Evolutionary conservation across 2,113 vertebrate genomes (phyloP), one percentile per base, ranked within the genome.

Genomic region (Nothoprocta pentlandii): DNA sequence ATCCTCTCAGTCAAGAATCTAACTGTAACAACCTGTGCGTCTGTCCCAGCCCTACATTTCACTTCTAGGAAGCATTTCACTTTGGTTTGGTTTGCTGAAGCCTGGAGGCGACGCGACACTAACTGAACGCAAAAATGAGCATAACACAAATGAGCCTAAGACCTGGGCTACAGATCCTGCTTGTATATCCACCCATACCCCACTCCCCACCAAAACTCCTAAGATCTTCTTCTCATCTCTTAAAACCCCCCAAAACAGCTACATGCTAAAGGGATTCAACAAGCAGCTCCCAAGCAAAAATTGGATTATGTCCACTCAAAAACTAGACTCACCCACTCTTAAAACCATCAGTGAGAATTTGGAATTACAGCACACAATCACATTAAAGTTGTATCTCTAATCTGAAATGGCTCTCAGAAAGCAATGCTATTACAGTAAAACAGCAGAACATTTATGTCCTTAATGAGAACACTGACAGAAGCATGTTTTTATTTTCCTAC

Each of bases 301-400:
- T 30, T 9, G 39, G 30, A 5, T 41, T 51, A 1, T 0, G 17
- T 34, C 67, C 70, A 5, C 73, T 69, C 17, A 6, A 42, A 42
- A 34, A 34, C 63, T 4, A 28, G 58, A 13, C 23, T 80, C 53
- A 6, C 47, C 67, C 69, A 2, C 62, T 66, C 46, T 13, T 30
- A 41, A 39, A 63, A 66, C 61, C 46, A 10, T 6, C 39, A 19
- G 64, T 4, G 44, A 53, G 75, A 8, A 23, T 8, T 76, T 2
- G 0, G 2, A 56, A 5, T 16, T 22, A 3, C 0, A 1, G 44
- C 32, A 3, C 1, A 0, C 13, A 22, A 1, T 34, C 39, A 22
- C 0, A 7, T 76, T 42, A 4, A 12, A 64, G 71, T n/a, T n/a
- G 44, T 51, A 32, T 63, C 58, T 4, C 2, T 4, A 5, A 15